Base-by-base conservation (phyloP, 1,140 invertebrate species). In the Eufriesea mexicana region DNA sequence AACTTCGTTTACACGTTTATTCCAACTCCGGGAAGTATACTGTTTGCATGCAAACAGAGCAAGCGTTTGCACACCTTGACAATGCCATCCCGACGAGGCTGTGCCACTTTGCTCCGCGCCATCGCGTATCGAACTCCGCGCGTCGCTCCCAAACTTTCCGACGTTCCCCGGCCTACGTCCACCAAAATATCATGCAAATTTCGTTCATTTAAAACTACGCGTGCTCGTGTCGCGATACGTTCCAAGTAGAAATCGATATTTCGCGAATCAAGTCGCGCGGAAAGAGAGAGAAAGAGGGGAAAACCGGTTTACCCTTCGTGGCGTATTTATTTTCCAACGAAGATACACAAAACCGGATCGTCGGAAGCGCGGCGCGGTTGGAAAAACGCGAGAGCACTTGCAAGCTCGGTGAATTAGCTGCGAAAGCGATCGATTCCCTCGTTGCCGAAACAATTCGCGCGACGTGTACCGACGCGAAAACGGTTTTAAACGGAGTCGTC, bases 1-100 rank as follows among this genome's bases (percentile, higher is more conserved):
- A 82, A 76, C 72, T 82, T 74, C 23, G 47, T 75, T 81, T 45
- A 28, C 61, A n/a, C 79, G 71, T 82, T 75, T 82, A 49, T 75
- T 47, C 25, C 62, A 76, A 76, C 51, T 68, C 16, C 4, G 35
- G 10, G 51, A 61, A 66, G 66, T 47, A 81, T 49, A 75, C 25
- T 18, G 71, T 61, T 81, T n/a, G 79, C 71, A 10, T 66, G 71
- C 51, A 57, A 75, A 57, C 42, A 42, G 10, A 81, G 0, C 20
- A 47, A 10, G 35, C 7, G 16, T 14, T 18, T 35, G 35, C 25
- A 5, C 42, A 10, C 12, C 67, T 59, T 8, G 66, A 71, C 77
- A 47, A 35, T n/a, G 23, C 23, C 5, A 20, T 14, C 28, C 6
- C 7, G 28, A 10, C 35, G 12, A 2, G 18, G 18, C 57, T 7